Conservation (phyloP, 2,888 invertebrate genomes). For the Arctia plantaginis region DNA sequence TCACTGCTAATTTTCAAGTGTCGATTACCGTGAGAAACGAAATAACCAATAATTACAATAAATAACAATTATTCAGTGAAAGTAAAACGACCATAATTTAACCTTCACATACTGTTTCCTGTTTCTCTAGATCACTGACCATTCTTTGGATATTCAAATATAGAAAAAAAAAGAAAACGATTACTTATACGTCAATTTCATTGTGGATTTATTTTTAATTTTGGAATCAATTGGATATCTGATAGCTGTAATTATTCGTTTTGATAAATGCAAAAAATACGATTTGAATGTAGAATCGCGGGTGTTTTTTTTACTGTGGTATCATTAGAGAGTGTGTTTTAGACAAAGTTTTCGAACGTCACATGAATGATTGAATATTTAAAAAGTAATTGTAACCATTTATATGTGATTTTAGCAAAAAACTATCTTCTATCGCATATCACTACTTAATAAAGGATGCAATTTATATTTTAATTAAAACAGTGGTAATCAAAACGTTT, state of each 20-base stretch:
- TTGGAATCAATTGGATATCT: conserved; percentile 12
- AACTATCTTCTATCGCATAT: background rate
- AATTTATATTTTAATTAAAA: background rate
- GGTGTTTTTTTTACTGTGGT: conserved; percentile 7
- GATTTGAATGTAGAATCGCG: conserved; percentile 1
- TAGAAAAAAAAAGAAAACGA: conserved; percentile 26
- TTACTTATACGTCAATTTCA: conserved; percentile 27
- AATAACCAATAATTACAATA: conserved; percentile 39
- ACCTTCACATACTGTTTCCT: conserved; percentile 37
- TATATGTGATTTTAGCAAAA: background rate
- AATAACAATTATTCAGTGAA: conserved; percentile 45
- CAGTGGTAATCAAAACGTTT: background rate
- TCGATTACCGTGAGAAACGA: conserved; percentile 46
- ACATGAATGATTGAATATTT: background rate
- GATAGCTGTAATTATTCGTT: conserved; percentile 21
- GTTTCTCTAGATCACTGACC: conserved; percentile 26
- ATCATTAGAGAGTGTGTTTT: background rate
- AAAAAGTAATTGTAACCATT: background rate
- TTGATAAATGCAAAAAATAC: conserved; percentile 12
- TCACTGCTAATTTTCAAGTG: conserved; percentile 28
- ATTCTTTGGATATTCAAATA: conserved; percentile 26
- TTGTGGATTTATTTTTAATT: conserved; percentile 16
- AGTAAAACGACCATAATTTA: conserved; percentile 23
- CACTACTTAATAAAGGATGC: background rate
- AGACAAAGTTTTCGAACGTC: background rate